phyloP scores from a whole-genome alignment of 1,140 invertebrate species.

The Cotesia typhae region DNA sequence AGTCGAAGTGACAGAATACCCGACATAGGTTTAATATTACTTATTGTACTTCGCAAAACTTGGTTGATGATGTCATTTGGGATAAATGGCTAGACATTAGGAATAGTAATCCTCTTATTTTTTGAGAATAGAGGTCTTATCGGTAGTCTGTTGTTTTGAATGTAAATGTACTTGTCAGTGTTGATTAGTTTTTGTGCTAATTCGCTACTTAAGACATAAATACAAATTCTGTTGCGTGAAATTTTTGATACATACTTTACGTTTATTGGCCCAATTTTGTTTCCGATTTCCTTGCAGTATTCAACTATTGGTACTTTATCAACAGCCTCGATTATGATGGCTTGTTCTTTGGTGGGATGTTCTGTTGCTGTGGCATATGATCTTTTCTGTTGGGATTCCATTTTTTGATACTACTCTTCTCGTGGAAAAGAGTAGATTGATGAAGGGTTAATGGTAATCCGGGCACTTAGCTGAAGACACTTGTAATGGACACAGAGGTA shows the following conservation, averaged over 20 bases:
- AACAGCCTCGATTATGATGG: slow-evolving; percentile 32
- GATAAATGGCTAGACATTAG: slow-evolving; percentile 22
- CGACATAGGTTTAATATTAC: slow-evolving; percentile 8
- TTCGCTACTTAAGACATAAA: slow-evolving; percentile 29
- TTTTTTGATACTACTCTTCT: neutral
- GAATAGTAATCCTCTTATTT: slow-evolving; percentile 23
- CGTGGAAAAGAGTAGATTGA: too few relatives aligned
- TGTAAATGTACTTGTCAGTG: slow-evolving; percentile 12
- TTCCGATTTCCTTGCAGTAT: slow-evolving; percentile 17
- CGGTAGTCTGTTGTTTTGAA: slow-evolving; percentile 12
- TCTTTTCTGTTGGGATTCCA: neutral
- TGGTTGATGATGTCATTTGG: slow-evolving; percentile 9
- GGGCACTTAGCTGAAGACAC: too few relatives aligned
- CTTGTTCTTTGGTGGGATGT: slow-evolving; percentile 34
- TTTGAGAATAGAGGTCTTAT: slow-evolving; percentile 16
- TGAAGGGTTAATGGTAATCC: too few relatives aligned
- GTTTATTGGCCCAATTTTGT: slow-evolving; percentile 23
- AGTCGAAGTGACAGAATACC: slow-evolving; percentile 20
- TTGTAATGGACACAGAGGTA: too few relatives aligned
- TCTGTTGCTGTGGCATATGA: neutral
- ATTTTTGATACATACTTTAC: slow-evolving; percentile 30
- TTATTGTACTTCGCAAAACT: neutral
- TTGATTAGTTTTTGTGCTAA: slow-evolving; percentile 19
- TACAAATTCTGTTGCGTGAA: slow-evolving; percentile 29
- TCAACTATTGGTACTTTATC: slow-evolving; percentile 30